Evolutionary conservation across 2,888 invertebrate genomes (phyloP).

Genomic region (Parnassius apollo): DNA sequence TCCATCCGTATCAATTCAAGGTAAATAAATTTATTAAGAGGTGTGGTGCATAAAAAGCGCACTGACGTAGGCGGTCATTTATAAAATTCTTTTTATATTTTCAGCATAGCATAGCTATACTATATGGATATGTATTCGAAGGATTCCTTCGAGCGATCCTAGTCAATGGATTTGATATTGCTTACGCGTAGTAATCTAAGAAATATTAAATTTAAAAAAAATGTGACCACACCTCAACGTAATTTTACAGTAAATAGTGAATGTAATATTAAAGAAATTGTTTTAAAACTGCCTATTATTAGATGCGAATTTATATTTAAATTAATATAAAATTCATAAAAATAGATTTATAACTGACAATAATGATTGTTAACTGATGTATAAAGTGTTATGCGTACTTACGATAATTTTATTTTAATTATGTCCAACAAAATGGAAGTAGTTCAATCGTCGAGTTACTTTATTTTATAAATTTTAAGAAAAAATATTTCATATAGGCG

Average conservation of each 20-base stretch:
- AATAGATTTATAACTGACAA: slow-evolving; percentile 81
- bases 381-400: slow-evolving; percentile 77
- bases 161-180: slow-evolving; percentile 7
- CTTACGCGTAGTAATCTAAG: background rate
- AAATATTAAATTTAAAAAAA: slow-evolving; percentile 9
- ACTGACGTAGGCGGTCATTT: too few relatives aligned
- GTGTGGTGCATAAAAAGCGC: slow-evolving; percentile 43
- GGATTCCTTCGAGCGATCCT: background rate
- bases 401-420: slow-evolving; percentile 66
- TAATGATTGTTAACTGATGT: slow-evolving; percentile 82
- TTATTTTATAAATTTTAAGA: background rate
- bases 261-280: slow-evolving; percentile 64
- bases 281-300: slow-evolving; percentile 79
- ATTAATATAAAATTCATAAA: slow-evolving; percentile 77
- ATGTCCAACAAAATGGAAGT: slow-evolving; percentile 56
- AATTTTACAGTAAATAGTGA: slow-evolving; percentile 55
- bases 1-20: slow-evolving; percentile 64
- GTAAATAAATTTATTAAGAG: slow-evolving; percentile 45
- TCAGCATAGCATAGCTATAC: background rate
- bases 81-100: too few relatives aligned
- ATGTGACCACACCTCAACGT: slow-evolving; percentile 50
- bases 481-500: slow-evolving; percentile 1
- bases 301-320: slow-evolving; percentile 80
- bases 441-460: slow-evolving; percentile 61
- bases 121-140: background rate